A percentile compares a stretch with the other conserved stretches of the same genome.
Evolutionary conservation across 2,888 invertebrate genomes (phyloP).

Genomic region (Leistus spinibarbis): DNA sequence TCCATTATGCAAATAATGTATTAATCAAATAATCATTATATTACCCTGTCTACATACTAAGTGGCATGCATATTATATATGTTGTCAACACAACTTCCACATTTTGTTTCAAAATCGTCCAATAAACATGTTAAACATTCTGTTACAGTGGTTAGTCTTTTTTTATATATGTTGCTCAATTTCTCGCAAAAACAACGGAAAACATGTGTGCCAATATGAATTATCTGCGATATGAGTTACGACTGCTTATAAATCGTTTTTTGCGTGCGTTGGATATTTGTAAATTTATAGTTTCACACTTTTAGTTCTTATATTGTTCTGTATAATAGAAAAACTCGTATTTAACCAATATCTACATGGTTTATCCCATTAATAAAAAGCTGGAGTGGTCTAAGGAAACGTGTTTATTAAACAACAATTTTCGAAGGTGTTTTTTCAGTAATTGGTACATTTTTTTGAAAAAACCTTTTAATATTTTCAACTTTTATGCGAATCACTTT

Average conservation of each 20-base stretch:
- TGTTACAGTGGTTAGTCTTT: neutral
- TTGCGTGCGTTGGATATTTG: neutral
- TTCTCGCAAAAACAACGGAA: neutral
- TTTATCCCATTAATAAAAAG: too few species aligned
- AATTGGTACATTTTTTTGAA: too few species aligned
- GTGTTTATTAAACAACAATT: too few species aligned
- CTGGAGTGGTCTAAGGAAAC: too few species aligned
- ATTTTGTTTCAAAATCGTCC: neutral
- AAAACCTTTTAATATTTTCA: too few species aligned
- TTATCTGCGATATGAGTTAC: neutral
- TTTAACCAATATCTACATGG: too few species aligned
- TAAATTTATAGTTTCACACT: neutral
- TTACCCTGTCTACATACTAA: neutral
- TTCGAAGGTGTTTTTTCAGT: too few species aligned
- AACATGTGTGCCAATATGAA: neutral
- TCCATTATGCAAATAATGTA: conserved; percentile 1
- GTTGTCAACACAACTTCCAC: neutral
- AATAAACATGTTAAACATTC: neutral
- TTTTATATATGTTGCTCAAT: neutral
- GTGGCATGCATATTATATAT: neutral
- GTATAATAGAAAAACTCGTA: too few species aligned
- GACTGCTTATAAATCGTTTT: neutral
- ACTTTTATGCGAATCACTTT: too few species aligned
- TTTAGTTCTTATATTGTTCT: neutral
- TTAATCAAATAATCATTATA: conserved; percentile 1